Base-by-base conservation (phyloP, 2,797 vertebrate genomes). In the Acestrorhynchus altus region DNA sequence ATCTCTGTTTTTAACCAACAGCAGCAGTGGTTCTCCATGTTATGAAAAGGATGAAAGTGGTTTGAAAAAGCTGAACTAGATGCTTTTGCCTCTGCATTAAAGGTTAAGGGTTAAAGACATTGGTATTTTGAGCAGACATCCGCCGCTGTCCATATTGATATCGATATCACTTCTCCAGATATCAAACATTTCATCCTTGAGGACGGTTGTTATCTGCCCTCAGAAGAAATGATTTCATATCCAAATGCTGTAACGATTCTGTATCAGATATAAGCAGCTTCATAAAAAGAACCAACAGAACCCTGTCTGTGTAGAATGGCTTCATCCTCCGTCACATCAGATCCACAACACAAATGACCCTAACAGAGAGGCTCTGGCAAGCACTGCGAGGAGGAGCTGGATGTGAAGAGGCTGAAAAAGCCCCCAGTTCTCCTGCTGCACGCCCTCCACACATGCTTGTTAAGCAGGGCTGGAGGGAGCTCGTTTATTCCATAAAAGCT, bases 401-500 rank as follows among this genome's bases (percentile, higher is more conserved):
- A 74, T 56, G 49, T 68, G 76, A 35, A 68, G 61, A 78, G 47
- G 40, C 24, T 49, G 6, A 74, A 68, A 57, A 59, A 52, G 31
- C 71, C 39, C 65, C 31, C 49, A 44, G 44, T 56, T 26, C 39
- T 63, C 16, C 18, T 28, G 49, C 18, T 67, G 56, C 72, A 20
- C 20, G 64, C 28, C 46, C 67, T 69, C 76, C 61, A 40, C 72
- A 78, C 66, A 75, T 49, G 51, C 67, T 78, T 78, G 72, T 76
- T 78, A 81, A 71, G 65, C 46, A 5, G 54, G 24, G 78, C 49
- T 52, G 42, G 22, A 35, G 72, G 51, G 67, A 63, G 47, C 77
- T 83, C 46, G 69, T 76, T 71, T 72, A 78, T 79, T 79, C 59
- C 51, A 71, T 64, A 57, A 81, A 78, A 52, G 31, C 31, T 64